Conservation (phyloP, 2,797 vertebrate genomes). For the Liasis olivaceus region DNA sequence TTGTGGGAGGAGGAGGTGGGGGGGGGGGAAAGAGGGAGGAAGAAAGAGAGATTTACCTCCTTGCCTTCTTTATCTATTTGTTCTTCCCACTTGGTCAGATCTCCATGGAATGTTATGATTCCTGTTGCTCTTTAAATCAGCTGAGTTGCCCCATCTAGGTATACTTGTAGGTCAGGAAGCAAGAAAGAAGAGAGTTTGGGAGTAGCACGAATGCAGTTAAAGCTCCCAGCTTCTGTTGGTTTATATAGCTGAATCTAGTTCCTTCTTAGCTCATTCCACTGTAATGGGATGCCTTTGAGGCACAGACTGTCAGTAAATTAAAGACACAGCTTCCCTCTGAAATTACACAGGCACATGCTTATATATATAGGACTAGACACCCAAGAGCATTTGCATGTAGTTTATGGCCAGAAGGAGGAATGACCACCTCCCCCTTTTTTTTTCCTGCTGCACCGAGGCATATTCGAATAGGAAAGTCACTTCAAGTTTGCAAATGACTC, state of each 20-base stretch:
- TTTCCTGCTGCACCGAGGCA: neutral
- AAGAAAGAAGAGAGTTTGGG: constrained; percentile 54
- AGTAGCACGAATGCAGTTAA: constrained; percentile 66
- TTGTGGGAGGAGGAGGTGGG: neutral
- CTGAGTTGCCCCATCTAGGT: constrained; percentile 15
- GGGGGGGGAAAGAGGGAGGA: neutral
- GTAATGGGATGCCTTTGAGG: constrained; percentile 80
- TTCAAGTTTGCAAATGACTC: constrained; percentile 67
- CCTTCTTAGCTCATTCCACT: constrained; percentile 72
- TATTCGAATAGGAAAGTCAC: constrained; percentile 45
- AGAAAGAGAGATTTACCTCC: constrained; percentile 68
- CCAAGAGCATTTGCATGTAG: constrained; percentile 73
- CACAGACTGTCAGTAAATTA: constrained; percentile 77
- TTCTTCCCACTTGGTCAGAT: constrained; percentile 24
- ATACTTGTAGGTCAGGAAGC: neutral
- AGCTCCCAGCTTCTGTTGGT: constrained; percentile 71
- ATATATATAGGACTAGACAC: constrained; percentile 55
- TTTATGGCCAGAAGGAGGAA: constrained; percentile 77
- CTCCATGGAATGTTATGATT: constrained; percentile 43
- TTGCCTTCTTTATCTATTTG: constrained; percentile 39
- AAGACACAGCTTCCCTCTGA: constrained; percentile 77
- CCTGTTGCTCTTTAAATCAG: constrained; percentile 31
- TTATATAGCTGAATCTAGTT: constrained; percentile 78
- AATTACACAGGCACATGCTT: constrained; percentile 56
- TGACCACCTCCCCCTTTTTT: constrained; percentile 21